Base-by-base conservation (phyloP, 2,797 vertebrate genomes). In the Catharus ustulatus region DNA sequence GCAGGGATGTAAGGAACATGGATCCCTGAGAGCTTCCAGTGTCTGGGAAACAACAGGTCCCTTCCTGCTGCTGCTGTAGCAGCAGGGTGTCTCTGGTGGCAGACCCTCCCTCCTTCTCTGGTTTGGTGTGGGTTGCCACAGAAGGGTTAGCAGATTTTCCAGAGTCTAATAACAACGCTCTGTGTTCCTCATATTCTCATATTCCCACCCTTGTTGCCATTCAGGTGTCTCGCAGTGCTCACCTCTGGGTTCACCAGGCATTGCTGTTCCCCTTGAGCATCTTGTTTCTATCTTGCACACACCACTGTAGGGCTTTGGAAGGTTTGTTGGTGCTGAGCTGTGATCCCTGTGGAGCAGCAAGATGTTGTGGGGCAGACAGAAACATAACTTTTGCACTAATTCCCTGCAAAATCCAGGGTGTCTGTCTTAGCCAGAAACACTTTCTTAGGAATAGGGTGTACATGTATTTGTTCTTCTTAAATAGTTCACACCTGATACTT, bases 121-220 rank as follows among this genome's bases (percentile, higher is more conserved):
- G 26, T 12, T 2, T 57, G 46, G 29, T 7, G 4, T 0, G 2
- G 16, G 15, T 71, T 32, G 18, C 61, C 3, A 1, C 52, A 49
- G 76, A n/a, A 81, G 13, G 38, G 32, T 69, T 52, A 36, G 73
- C 34, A 68, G n/a, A 10, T 57, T 64, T 34, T 81, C 62, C 61
- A 23, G 64, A 54, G 61, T 55, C 3, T 49, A 3, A 4, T 46
- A 72, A 63, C 3, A 5, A 46, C 69, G 36, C 0, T 0, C 16
- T 45, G 38, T 8, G 6, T 54, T 20, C 42, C 11, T 3, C 27
- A 29, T 17, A 1, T 3, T 5, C 34, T 49, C 3, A 0, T 6
- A 1, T 14, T 63, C 18, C 21, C 8, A 11, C 34, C 23, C 1
- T 1, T 0, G 0, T 1, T 57, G 27, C 51, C 1, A 0, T 54